Evolutionary conservation across 2,888 invertebrate genomes (phyloP), one percentile per base, ranked within the genome.

Genomic region (Oscheius sp.): DNA sequence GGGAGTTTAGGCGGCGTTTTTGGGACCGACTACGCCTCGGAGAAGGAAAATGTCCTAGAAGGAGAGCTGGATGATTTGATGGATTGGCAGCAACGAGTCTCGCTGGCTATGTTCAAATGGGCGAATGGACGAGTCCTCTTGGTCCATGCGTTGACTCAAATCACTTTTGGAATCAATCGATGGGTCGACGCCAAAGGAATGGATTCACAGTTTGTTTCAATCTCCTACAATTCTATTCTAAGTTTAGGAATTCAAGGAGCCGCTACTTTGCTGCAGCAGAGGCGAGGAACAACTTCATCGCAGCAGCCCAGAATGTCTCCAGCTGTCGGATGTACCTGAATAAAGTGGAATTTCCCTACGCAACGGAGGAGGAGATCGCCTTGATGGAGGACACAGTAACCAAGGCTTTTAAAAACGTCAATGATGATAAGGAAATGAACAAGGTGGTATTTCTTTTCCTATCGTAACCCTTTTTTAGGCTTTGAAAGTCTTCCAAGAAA

Each of bases 341-440:
- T 37, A 88, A 88, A 71, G 82, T 90, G n/a, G 80, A 87, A 53
- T 89, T 90, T 77, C 90, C 90, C 0, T 90, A 90, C 80, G 89
- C 89, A 65, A 88, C 87, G 23, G 87, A 87, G 34, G 86, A 87
- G 15, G 90, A 90, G 79, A 87, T 90, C 66, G 80, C 82, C 1
- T 87, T 88, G 1, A 82, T 90, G 39, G 87, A 88, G 61, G 86
- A 86, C 74, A 89, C 89, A 0, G 87, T 88, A 8, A 85, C 87
- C 69, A 88, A 88, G 76, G 88, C 90, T 61, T 89, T 89, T 82
- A 86, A 88, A 61, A 89, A 89, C 80, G 89, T 90, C 87, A 87
- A 88, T 79, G 86, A 87, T 1, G 75, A 83, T 5, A 87, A 87
- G 0, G 81, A 89, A 25, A 88, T 88, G 68, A 80, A 82, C 17